Conservation (phyloP, 1,140 invertebrate species). For the Drosophila suzukii region DNA sequence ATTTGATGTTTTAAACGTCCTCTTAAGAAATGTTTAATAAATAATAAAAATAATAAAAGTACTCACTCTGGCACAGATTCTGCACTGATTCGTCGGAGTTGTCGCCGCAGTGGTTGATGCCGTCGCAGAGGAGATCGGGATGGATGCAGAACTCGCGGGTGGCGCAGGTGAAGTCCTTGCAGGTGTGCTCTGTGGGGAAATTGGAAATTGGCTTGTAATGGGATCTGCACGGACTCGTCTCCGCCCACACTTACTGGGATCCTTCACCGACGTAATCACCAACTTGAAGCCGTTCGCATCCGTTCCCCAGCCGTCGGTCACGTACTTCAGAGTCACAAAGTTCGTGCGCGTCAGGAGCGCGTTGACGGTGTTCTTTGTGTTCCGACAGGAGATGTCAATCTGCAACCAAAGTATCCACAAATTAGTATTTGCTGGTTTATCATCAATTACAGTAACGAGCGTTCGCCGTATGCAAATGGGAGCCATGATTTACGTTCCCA, state of each 20-base stretch:
- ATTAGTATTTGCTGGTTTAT: slow-evolving; percentile 29
- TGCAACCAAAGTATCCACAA: slow-evolving; percentile 77
- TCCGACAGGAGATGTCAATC: slow-evolving; percentile 95
- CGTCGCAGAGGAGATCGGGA: slow-evolving; percentile 94
- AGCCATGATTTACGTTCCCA: slow-evolving; percentile 13
- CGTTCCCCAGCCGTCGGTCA: slow-evolving; percentile 96
- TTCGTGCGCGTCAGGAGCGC: slow-evolving; percentile 95
- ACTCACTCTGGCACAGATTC: slow-evolving; percentile 92
- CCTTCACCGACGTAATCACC: slow-evolving; percentile 96
- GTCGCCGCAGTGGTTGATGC: slow-evolving; percentile 96
- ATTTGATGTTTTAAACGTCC: no score
- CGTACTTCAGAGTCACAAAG: slow-evolving; percentile 96
- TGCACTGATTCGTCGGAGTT: slow-evolving; percentile 94
- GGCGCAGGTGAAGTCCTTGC: slow-evolving; percentile 94
- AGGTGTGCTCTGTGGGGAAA: slow-evolving; percentile 90
- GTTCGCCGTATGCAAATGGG: slow-evolving; percentile 14
- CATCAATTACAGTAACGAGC: slow-evolving; percentile 41
- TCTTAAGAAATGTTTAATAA: no score
- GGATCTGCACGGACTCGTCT: background rate
- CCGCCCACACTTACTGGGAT: slow-evolving; percentile 91
- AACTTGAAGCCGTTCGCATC: slow-evolving; percentile 95
- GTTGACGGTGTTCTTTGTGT: slow-evolving; percentile 93
- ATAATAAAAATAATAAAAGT: no score
- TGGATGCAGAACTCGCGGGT: slow-evolving; percentile 95
- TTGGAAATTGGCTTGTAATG: slow-evolving; percentile 12